Evolutionary conservation across 2,888 invertebrate genomes (phyloP), one percentile per base, ranked within the genome.

Genomic region (Oegoconia quadripuncta): DNA sequence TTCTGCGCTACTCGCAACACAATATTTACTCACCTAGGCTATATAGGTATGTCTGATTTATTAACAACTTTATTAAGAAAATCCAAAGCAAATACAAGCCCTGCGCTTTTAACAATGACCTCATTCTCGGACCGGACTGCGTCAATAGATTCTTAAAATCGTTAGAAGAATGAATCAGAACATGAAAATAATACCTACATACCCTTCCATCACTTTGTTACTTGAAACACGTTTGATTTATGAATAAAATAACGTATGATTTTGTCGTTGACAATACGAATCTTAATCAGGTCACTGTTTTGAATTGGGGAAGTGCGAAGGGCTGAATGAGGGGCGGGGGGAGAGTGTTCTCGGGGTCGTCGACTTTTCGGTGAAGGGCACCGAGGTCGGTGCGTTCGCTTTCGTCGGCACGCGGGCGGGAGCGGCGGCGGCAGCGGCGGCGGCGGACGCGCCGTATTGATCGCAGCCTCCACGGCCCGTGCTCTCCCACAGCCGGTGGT

Each of bases 341-440:
- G 59, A 45, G 55, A 56, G 59, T 61, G 60, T 59, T 59, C 54
- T 59, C 64, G 70, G 73, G 84, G 83, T 84, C 84, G 80, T 74
- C 76, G 84, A 83, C 84, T 74, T 74, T 65, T 61, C 68, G 69
- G 75, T 80, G 86, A 83, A 83, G 84, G 83, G 80, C 83, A 83
- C 78, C 71, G 77, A 74, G 81, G 79, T 78, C 77, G 77, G 65
- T 64, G 75, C 81, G 80, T 80, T 80, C 81, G 78, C 80, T 83
- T 83, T 82, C 81, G 74, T 63, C 76, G 74, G 70, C 70, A 67
- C 57, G 60, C 54, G 60, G 61, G 57, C 59, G 37, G 45, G 42
- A 44, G 48, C 52, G 54, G 44, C 48, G 52, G 48, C 52, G 49
- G 50, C 52, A 58, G 53, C 55, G 63, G 49, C 55, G 60, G 50